Conservation (phyloP, 2,113 vertebrate species). For the Siniperca chuatsi region DNA sequence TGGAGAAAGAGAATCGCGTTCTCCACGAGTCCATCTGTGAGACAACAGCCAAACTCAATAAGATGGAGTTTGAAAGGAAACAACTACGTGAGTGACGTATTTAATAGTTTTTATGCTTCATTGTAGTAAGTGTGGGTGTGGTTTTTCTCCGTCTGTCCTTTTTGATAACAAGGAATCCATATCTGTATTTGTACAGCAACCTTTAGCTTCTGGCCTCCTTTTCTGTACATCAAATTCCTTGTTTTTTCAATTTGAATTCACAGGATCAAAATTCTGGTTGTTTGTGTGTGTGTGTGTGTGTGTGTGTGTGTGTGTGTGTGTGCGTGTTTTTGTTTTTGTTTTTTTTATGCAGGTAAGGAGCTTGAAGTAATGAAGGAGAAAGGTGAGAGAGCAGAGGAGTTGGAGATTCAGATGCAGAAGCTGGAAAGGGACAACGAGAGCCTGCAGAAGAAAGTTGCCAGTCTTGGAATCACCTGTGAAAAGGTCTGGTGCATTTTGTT, state of each 20-base stretch:
- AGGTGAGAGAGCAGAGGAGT: conserved; percentile 92
- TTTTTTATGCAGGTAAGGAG: conserved; percentile 85
- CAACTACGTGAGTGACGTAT: conserved; percentile 84
- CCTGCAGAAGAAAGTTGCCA: conserved; percentile 93
- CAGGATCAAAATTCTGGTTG: background rate
- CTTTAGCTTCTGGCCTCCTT: background rate
- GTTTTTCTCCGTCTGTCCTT: background rate
- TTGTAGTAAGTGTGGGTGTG: background rate
- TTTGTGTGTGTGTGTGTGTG: background rate
- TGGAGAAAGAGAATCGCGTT: conserved; percentile 96
- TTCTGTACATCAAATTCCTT: background rate
- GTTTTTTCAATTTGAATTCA: background rate
- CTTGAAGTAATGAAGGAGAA: conserved; percentile 94
- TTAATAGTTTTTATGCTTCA: background rate
- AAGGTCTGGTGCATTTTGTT: conserved; percentile 77
- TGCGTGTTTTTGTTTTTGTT: background rate
- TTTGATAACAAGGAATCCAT: background rate
- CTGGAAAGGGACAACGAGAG: conserved; percentile 93
- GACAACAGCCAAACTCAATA: conserved; percentile 94
- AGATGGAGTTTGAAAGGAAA: conserved; percentile 95
- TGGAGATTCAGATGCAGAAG: conserved; percentile 90
- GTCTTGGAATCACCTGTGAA: conserved; percentile 94
- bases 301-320: background rate
- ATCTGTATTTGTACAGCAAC: background rate
- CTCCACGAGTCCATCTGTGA: conserved; percentile 97